Evolutionary conservation across 1,140 invertebrate genomes (phyloP), one percentile per base, ranked within the genome.

Genomic region (Drosophila paulistorum): DNA sequence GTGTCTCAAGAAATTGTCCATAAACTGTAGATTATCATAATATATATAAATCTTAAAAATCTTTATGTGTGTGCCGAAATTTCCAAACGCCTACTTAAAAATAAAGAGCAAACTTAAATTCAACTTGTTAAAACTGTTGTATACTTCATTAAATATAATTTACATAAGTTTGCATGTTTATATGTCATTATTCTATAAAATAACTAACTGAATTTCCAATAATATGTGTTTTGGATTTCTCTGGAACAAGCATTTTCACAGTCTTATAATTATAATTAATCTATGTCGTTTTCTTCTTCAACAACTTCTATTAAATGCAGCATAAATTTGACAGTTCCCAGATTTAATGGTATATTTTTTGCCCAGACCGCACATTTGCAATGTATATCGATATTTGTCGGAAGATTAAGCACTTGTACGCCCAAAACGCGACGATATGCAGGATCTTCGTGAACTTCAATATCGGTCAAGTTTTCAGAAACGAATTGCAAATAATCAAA

Each of bases 391-490:
- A 17, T 20, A 62, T 79, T 79, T 3, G 71, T 1, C 7, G 68
- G 68, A 10, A 76, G 13, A 39, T 76, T 45, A 0, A 51, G 3
- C n/a, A 79, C 65, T 41, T 65, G 35, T 0, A 71, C 68, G 0
- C 73, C 73, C 30, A 76, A 42, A 14, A 76, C 14, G n/a, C 76
- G 72, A 4, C 65, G 55, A 35, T 65, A 62, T 11, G 55, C 57
- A 0, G 79, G 76, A 60, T 74, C 30, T 7, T 74, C 68, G 2
- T 6, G 0, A 0, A 13, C 7, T 2, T 14, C 23, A 0, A 45
- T 11, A 0, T 35, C 65, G n/a, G 65, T 42, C 1, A 70, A 14
- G 17, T 65, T 62, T 0, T 83, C 81, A 2, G 67, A 58, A 10
- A 67, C 10, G 3, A 14, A 7, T 7, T 55, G 58, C 0, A 78